These are phyloP conservation scores for Babylonia areolata DNA, from an alignment of 1,140 invertebrate species.

Conservation along the genomic window DNA sequence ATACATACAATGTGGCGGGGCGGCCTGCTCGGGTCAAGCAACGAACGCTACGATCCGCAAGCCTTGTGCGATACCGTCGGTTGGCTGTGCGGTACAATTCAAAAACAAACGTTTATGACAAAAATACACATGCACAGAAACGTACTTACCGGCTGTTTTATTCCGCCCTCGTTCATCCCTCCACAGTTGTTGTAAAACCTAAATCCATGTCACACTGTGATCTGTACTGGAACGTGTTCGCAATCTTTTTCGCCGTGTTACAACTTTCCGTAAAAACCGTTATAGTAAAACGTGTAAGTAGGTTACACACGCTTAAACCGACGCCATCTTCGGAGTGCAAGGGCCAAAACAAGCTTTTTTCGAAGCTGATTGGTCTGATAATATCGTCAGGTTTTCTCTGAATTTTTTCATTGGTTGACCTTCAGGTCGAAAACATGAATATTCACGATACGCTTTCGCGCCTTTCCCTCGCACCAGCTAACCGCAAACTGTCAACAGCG, in stretches of 20 bases:
- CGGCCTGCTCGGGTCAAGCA: slow-evolving; percentile 24
- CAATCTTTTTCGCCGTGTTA: background rate
- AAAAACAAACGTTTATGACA: slow-evolving; percentile 34
- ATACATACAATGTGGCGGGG: background rate
- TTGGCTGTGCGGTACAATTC: slow-evolving; percentile 17
- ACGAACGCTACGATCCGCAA: slow-evolving; percentile 26
- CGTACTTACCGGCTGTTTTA: slow-evolving; percentile 34
- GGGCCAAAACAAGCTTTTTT: slow-evolving; percentile 32
- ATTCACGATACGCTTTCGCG: slow-evolving; percentile 31
- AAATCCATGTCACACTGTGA: slow-evolving; percentile 11
- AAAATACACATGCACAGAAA: slow-evolving; percentile 20
- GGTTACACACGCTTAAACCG: slow-evolving; percentile 38
- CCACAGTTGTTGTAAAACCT: background rate
- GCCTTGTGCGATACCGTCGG: slow-evolving; percentile 21
- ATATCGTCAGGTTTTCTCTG: slow-evolving; percentile 33
- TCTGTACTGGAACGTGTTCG: slow-evolving; percentile 16
- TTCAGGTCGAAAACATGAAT: slow-evolving; percentile 32
- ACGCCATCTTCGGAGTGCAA: slow-evolving; percentile 35
- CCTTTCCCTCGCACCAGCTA: slow-evolving; percentile 40
- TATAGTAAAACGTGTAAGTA: slow-evolving; percentile 41
- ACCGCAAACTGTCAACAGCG: slow-evolving; percentile 38
- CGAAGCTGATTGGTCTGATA: slow-evolving; percentile 34
- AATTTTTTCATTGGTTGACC: slow-evolving; percentile 35
- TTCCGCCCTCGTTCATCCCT: slow-evolving; percentile 37
- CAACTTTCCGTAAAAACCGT: slow-evolving; percentile 30